These are phyloP conservation scores for Gallinago solitaria DNA, from an alignment of 2,797 vertebrate species.

Conservation along the genomic window DNA sequence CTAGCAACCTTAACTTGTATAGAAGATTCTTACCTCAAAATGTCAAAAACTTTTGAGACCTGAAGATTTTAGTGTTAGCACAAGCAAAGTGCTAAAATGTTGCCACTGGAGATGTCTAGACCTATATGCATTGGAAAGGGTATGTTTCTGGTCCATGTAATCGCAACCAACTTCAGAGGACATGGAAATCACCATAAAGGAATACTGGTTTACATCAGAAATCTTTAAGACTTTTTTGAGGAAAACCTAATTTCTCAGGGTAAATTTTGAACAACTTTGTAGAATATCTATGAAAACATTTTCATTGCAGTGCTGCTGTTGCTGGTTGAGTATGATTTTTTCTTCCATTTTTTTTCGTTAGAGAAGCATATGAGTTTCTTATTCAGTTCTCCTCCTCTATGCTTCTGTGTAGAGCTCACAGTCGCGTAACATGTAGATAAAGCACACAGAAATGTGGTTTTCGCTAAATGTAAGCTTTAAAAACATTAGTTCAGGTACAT, in stretches of 20 bases:
- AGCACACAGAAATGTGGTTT: neutral
- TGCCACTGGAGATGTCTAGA: neutral
- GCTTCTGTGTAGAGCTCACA: neutral
- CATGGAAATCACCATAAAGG: neutral
- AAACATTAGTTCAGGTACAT: neutral
- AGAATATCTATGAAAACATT: neutral
- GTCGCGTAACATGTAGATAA: neutral
- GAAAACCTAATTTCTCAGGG: slow-evolving; percentile 7
- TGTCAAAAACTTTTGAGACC: neutral
- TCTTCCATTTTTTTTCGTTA: neutral
- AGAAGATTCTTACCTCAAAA: neutral
- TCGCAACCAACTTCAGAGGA: neutral
- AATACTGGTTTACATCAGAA: neutral
- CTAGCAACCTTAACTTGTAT: neutral
- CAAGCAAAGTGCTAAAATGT: neutral
- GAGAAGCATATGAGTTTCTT: neutral
- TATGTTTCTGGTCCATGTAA: neutral
- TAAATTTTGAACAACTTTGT: neutral
- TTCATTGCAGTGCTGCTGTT: slow-evolving; percentile 4
- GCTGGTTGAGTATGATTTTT: neutral
- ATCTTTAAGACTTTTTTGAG: neutral
- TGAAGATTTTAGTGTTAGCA: neutral
- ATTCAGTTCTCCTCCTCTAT: neutral
- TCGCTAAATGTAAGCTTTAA: neutral
- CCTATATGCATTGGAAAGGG: neutral